Base-by-base conservation (phyloP, 2,113 vertebrate genomes). In the Acinonyx jubatus region DNA sequence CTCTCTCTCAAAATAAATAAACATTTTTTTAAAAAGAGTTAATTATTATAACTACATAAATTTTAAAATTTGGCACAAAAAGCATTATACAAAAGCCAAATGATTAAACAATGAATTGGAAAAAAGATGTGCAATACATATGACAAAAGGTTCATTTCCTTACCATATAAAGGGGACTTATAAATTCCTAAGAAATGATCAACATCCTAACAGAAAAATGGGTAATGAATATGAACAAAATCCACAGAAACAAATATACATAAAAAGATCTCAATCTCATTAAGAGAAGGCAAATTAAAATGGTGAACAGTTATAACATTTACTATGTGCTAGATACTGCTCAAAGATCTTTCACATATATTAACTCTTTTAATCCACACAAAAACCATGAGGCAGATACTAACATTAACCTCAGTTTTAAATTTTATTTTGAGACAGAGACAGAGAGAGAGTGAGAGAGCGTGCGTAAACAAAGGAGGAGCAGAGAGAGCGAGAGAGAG, bases 121-220 rank as follows among this genome's bases (percentile, higher is more conserved):
- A 78, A n/a, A 73, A 41, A 50, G 41, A 90, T 61, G 3, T 79
- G 9, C 27, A 92, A 79, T 33, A 12, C 29, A 38, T 27, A 83
- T 61, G 36, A 88, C 57, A 82, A 93, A 94, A 71, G 5, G 15
- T 65, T 90, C 27, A 76, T 90, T 83, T 85, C 15, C 7, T 94
- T 81, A 66, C 23, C 41, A 96, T 33, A 52, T 33, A 81, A 85
- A 94, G 18, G 52, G 4, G 15, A 88, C 9, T 31, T 73, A 94
- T 27, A 96, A 87, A 92, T 61, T 18, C 33, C 2, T 74, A 41
- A 76, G 52, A 92, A 96, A 84, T 66, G 31, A 94, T 27, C n/a
- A 96, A 86, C 7, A 66, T 61, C 14, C 1, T 82, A 68, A 95
- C 16, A 93, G 65, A 87, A 97, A 97, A 89, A 92, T 74, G 5